phyloP scores from a whole-genome alignment of 2,888 invertebrate species.

The Apotomis capreana region DNA sequence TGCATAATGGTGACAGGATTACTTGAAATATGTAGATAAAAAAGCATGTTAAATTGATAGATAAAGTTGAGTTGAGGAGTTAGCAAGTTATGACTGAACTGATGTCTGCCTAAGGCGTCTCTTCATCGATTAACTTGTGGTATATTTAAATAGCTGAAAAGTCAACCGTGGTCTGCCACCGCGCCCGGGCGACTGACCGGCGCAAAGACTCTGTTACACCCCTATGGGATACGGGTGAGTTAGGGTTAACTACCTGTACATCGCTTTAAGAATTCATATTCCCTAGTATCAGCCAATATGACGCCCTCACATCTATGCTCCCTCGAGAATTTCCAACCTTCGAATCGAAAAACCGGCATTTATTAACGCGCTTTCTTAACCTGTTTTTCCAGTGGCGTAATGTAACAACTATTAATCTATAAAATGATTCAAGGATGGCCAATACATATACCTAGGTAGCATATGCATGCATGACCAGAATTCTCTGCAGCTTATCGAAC shows the following conservation, averaged over 20 bases:
- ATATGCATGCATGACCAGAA: conserved; percentile 17
- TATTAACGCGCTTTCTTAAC: not conserved
- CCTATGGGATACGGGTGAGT: conserved; percentile 42
- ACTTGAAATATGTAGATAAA: not conserved
- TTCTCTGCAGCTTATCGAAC: conserved; percentile 15
- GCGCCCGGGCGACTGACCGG: conserved; percentile 37
- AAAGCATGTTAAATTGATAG: not conserved
- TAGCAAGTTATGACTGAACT: conserved; percentile 23
- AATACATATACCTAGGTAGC: not conserved
- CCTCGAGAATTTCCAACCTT: not conserved
- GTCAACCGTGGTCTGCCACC: conserved; percentile 35
- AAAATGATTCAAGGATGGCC: not conserved
- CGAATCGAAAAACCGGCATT: not conserved
- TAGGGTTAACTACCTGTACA: conserved; percentile 25
- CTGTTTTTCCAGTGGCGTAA: not conserved
- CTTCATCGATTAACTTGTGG: conserved; percentile 33
- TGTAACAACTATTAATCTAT: not conserved
- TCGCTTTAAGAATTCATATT: conserved; percentile 12
- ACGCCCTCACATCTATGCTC: conserved; percentile 7
- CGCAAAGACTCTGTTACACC: conserved; percentile 36
- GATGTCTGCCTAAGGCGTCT: conserved; percentile 16
- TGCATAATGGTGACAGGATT: not conserved
- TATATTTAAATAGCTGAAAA: conserved; percentile 41
- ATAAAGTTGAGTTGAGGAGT: conserved; percentile 26
- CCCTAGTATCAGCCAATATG: conserved; percentile 12